Evolutionary conservation across 1,140 invertebrate genomes (phyloP).

Genomic region (Drosophila persimilis): DNA sequence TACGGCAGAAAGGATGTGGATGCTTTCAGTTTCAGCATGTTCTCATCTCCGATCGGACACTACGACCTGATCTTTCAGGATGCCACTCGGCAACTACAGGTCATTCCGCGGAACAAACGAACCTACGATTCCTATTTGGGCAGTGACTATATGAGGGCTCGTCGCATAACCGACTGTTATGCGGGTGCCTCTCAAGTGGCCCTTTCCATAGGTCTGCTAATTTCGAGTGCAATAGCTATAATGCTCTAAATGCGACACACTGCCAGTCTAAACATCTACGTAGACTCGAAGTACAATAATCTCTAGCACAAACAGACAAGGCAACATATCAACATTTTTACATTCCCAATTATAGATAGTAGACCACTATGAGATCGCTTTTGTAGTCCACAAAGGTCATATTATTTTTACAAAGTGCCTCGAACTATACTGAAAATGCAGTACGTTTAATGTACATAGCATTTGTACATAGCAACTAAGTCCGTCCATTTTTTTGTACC

Average conservation of each 20-base stretch:
- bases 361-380: no score
- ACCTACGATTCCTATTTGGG: constrained; percentile 88
- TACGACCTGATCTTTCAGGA: constrained; percentile 97
- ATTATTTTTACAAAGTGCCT: constrained; percentile 17
- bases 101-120: constrained; percentile 87
- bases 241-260: constrained; percentile 38
- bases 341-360: constrained; percentile 28
- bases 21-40: constrained; percentile 96
- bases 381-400: no score
- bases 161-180: constrained; percentile 90
- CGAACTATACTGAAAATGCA: no score
- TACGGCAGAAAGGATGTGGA: constrained; percentile 93
- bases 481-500: constrained; percentile 35
- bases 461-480: constrained; percentile 46
- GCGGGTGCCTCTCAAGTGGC: constrained; percentile 83
- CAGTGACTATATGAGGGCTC: constrained; percentile 89
- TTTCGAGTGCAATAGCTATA: constrained; percentile 36
- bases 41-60: constrained; percentile 90
- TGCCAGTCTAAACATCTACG: constrained; percentile 10
- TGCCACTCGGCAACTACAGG: constrained; percentile 91
- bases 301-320: constrained; percentile 35
- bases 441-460: constrained; percentile 29
- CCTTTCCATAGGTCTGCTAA: constrained; percentile 50
- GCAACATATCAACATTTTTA: constrained; percentile 31
- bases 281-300: constrained; percentile 32